A percentile compares a stretch with the other conserved stretches of the same genome.
Conservation (phyloP, 1,140 invertebrate species). For the Arctopsyche grandis region DNA sequence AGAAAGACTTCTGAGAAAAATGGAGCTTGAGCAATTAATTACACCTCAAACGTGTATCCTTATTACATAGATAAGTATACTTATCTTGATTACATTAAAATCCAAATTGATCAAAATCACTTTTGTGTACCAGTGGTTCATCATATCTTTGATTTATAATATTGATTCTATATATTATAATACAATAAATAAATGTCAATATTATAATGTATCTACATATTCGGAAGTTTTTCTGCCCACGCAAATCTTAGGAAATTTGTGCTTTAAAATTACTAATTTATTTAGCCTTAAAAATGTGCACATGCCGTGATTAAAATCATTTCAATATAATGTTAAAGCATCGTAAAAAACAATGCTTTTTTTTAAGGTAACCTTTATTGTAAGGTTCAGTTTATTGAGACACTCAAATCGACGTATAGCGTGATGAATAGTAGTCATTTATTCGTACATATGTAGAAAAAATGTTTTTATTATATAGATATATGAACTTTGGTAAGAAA, state of each 20-base stretch:
- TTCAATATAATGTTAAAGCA: background rate
- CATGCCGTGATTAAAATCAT: constrained; percentile 10
- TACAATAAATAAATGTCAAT: no score
- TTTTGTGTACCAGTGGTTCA: no score
- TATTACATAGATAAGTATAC: no score
- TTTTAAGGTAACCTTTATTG: constrained; percentile 1
- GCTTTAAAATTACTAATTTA: background rate
- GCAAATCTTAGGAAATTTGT: no score
- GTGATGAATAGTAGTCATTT: constrained; percentile 17
- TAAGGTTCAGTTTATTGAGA: constrained; percentile 2
- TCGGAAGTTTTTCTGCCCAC: no score
- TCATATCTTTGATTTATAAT: no score
- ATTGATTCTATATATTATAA: no score
- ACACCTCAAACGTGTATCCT: background rate
- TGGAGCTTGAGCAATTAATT: background rate
- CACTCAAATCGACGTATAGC: constrained; percentile 17
- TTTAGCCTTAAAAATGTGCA: background rate
- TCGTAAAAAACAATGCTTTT: background rate
- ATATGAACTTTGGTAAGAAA: no score
- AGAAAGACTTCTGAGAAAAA: background rate
- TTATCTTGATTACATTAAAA: no score
- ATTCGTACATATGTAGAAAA: background rate
- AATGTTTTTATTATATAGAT: no score
- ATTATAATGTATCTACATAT: no score
- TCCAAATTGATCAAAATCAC: no score